Evolutionary conservation across 2,797 vertebrate species (phyloP).

Genomic region (Carduelis carduelis): DNA sequence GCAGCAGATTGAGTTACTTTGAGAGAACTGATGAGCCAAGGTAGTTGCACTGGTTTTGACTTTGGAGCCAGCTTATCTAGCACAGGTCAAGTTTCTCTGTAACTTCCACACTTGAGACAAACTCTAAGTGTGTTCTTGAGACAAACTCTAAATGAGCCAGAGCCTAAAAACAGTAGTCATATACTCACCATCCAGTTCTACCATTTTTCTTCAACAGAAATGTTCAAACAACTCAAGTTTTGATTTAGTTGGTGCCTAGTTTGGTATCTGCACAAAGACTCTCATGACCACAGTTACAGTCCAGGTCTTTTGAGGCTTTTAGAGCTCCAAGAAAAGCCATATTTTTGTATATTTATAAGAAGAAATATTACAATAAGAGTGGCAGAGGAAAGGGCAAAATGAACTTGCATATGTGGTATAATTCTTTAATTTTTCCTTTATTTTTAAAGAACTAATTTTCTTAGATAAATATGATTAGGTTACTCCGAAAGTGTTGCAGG

Average conservation of each 20-base stretch:
- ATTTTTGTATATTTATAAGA: background rate
- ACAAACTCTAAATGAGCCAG: background rate
- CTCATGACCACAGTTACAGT: background rate
- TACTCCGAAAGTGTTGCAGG: background rate
- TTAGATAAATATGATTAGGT: background rate
- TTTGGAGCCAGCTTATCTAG: background rate
- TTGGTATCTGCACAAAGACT: background rate
- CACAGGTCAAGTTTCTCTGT: background rate
- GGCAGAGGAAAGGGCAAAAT: background rate
- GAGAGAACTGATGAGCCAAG: background rate
- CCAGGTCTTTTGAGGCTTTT: background rate
- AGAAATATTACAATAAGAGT: background rate
- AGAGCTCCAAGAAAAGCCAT: background rate
- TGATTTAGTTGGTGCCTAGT: background rate
- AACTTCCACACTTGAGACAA: background rate
- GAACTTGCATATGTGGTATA: background rate
- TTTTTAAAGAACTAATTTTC: background rate
- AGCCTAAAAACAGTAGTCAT: background rate
- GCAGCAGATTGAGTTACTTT: background rate
- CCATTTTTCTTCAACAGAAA: background rate
- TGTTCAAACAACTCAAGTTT: background rate
- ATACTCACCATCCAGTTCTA: background rate
- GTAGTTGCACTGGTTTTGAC: background rate
- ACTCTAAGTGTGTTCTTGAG: background rate
- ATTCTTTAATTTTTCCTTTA: background rate